Evolutionary conservation across 2,888 invertebrate species (phyloP), one percentile per base, ranked within the genome.

Genomic region (Bombyx huttoni): DNA sequence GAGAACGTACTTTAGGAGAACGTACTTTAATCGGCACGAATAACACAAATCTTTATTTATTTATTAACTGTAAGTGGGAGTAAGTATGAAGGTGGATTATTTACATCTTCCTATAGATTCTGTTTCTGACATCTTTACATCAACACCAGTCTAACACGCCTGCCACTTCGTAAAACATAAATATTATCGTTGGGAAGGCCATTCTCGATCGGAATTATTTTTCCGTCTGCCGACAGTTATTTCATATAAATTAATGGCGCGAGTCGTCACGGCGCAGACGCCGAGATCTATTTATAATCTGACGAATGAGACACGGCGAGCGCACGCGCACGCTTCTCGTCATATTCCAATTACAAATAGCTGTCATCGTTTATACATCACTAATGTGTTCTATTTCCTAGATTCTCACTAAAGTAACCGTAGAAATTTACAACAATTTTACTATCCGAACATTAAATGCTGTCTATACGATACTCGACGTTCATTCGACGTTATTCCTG

Each of bases 211-310:
- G 76, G 77, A 85, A 79, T 85, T 83, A 85, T 87, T 88, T 88
- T 87, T 87, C 81, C 76, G 80, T 81, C 83, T 86, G 87, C 84
- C 86, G 85, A 87, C 88, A 87, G 86, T 86, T 87, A 88, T 88
- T 87, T 88, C 85, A 87, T 87, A 88, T 86, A 87, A 87, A 88
- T 87, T 86, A 87, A 88, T 87, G 87, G 88, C 81, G 84, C 75
- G 85, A 86, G 86, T 86, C 86, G 85, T 88, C 85, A 88, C 80
- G 81, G 80, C 84, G 80, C 88, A 87, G 87, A 86, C 87, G 83
- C 85, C 73, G 79, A 72, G 73, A 76, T 84, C 88, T 88, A 88
- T 88, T 87, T 86, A 78, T 88, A 88, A 81, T 75, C 85, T 86
- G 88, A 88, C 88, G 87, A 88, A 88, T 88, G 87, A 86, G 86